Evolutionary conservation across 2,797 vertebrate genomes (phyloP).

Genomic region (Rhynchotus rufescens): DNA sequence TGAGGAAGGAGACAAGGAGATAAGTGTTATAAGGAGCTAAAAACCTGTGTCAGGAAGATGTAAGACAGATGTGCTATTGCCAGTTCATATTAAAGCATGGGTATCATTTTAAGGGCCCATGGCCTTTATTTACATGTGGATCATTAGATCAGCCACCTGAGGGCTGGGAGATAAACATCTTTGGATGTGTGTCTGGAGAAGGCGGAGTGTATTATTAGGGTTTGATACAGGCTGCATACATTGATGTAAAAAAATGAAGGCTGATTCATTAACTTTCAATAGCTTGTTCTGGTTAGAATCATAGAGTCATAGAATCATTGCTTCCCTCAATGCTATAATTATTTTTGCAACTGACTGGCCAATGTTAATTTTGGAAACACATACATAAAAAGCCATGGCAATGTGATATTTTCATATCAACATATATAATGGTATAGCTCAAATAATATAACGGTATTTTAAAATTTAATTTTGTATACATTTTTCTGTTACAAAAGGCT

Average conservation of each 20-base stretch:
- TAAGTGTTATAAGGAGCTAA: neutral
- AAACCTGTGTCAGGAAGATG: neutral
- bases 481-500: conserved; percentile 42
- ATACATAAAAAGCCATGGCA: conserved; percentile 5
- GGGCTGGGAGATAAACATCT: neutral
- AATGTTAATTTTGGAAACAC: conserved; percentile 35
- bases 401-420: conserved; percentile 6
- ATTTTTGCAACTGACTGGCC: neutral
- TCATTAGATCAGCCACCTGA: neutral
- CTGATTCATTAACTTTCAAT: conserved; percentile 22
- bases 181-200: neutral
- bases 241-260: neutral
- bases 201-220: neutral
- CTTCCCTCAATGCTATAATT: neutral
- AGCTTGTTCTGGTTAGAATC: conserved; percentile 2
- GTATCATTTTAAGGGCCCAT: neutral
- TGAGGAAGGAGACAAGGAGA: neutral
- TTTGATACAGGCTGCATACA: neutral
- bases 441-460: conserved; percentile 56
- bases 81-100: neutral
- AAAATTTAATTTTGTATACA: conserved; percentile 43
- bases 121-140: neutral
- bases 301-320: too few relatives aligned
- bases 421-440: conserved; percentile 3
- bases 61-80: neutral